These are phyloP conservation scores for Drosophila pandora DNA, from an alignment of 1,140 invertebrate genomes.

Conservation along the genomic window DNA sequence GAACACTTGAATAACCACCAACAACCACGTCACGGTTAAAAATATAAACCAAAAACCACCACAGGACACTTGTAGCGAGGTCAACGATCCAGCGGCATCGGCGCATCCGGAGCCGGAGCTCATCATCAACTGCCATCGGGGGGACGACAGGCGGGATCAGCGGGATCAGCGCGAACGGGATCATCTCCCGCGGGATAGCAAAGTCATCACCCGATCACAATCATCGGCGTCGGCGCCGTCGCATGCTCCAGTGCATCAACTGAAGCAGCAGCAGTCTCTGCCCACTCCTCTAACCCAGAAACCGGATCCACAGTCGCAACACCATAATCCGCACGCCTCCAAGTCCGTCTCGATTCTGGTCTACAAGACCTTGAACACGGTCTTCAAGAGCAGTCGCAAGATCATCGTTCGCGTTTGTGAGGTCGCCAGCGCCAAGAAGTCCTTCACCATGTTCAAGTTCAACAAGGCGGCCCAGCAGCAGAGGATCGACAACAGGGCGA, in stretches of 20 bases:
- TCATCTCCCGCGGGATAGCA: constrained; percentile 48
- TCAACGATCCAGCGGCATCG: constrained; percentile 52
- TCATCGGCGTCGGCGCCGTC: constrained; percentile 76
- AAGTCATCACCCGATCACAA: constrained; percentile 81
- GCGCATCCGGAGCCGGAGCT: constrained; percentile 72
- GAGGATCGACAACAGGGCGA: constrained; percentile 86
- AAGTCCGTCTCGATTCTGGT: constrained; percentile 83
- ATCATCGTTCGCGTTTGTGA: constrained; percentile 83
- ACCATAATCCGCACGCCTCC: constrained; percentile 62
- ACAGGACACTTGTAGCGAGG: constrained; percentile 72
- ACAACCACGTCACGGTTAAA: constrained; percentile 7
- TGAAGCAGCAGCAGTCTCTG: constrained; percentile 80
- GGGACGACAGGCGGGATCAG: constrained; percentile 40
- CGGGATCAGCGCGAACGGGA: constrained; percentile 48
- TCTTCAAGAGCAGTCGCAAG: constrained; percentile 83
- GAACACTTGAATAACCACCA: constrained; percentile 36
- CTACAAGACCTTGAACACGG: constrained; percentile 83
- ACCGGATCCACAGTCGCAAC: constrained; percentile 39
- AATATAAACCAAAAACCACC: constrained; percentile 30
- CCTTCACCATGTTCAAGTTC: constrained; percentile 89
- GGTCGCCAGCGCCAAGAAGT: constrained; percentile 82
- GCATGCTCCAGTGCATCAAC: constrained; percentile 77
- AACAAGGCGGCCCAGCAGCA: constrained; percentile 89
- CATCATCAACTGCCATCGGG: constrained; percentile 63
- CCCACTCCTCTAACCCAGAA: constrained; percentile 63